A percentile compares a stretch with the other conserved stretches of the same genome.
These are phyloP conservation scores for Cyphomyrus discorhynchus DNA, from an alignment of 2,113 vertebrate species.

Conservation along the genomic window DNA sequence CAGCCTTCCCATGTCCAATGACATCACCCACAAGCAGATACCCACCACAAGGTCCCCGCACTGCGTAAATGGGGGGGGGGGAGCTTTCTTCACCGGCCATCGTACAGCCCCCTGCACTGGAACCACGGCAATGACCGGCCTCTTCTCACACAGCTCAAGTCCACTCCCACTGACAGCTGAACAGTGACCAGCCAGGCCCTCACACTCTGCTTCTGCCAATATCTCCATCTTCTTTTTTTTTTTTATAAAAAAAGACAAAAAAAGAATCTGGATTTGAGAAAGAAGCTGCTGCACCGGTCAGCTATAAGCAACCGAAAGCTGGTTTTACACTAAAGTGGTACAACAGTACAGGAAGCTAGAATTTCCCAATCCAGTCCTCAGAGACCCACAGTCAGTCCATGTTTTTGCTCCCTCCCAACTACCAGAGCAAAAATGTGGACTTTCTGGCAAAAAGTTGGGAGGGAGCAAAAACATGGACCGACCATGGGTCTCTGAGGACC, in stretches of 20 bases:
- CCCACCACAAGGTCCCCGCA: background rate
- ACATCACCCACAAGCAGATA: background rate
- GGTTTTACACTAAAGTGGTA: background rate
- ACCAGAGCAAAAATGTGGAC: background rate
- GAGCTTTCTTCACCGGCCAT: background rate
- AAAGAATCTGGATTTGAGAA: background rate
- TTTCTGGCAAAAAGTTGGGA: background rate
- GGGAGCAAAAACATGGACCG: background rate
- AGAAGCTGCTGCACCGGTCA: background rate
- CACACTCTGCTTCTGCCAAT: background rate
- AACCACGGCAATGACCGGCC: background rate
- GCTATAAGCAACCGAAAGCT: background rate
- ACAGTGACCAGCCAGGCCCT: background rate
- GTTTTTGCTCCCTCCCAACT: background rate
- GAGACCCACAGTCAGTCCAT: background rate
- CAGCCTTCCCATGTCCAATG: background rate
- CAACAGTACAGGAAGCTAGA: background rate
- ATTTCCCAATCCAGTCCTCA: background rate
- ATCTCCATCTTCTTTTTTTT: background rate
- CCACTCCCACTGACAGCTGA: background rate
- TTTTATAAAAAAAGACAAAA: background rate
- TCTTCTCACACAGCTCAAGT: background rate
- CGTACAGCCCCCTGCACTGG: background rate
- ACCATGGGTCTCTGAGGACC: background rate
- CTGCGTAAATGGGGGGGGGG: background rate